Conservation (phyloP, 1,140 invertebrate species). For the Riptortus pedestris region DNA sequence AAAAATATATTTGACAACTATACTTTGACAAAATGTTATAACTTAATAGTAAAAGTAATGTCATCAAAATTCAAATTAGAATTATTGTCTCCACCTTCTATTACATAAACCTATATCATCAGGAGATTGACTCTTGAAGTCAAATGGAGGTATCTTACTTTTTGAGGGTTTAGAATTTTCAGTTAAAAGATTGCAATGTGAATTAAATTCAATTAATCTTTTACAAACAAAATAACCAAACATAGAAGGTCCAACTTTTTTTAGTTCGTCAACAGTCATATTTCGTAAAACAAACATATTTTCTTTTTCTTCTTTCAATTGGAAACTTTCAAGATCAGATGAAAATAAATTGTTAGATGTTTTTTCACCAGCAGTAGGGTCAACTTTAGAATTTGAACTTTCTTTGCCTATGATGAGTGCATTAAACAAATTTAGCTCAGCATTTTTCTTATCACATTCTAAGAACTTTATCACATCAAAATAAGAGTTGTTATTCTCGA, state of each 20-base stretch:
- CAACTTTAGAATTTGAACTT: not conserved
- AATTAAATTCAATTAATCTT: conserved; percentile 12
- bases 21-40: too few species aligned
- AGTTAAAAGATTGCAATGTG: not conserved
- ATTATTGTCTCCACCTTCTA: not conserved
- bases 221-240: conserved; percentile 21
- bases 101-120: not conserved
- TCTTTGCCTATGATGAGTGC: not conserved
- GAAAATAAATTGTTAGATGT: not conserved
- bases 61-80: too few species aligned
- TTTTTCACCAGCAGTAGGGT: not conserved
- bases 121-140: conserved; percentile 16
- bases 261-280: not conserved
- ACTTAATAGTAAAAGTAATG: too few species aligned
- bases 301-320: not conserved
- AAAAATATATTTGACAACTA: too few species aligned
- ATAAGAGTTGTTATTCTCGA: too few species aligned
- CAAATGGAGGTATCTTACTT: conserved; percentile 5
- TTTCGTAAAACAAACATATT: not conserved
- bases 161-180: not conserved
- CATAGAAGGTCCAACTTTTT: conserved; percentile 9
- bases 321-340: not conserved
- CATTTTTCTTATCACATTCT: not conserved
- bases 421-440: not conserved
- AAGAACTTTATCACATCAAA: conserved; percentile 1